Evolutionary conservation across 2,888 invertebrate species (phyloP).

Genomic region (Caenorhabditis imperialis): DNA sequence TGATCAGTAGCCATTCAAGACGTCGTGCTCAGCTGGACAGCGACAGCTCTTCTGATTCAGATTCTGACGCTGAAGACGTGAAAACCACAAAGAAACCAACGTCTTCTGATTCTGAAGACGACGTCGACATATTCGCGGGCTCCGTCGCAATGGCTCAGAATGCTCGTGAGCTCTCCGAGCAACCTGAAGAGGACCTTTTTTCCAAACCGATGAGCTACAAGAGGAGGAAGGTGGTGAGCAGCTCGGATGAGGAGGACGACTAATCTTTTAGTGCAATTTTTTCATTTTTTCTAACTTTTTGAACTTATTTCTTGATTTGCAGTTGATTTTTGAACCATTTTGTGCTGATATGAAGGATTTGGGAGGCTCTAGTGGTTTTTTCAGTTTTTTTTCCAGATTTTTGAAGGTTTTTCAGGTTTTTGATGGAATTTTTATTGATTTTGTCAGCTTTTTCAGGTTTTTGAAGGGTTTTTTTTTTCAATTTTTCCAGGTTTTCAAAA

Average conservation of each 20-base stretch:
- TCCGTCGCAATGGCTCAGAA: slow-evolving; percentile 19
- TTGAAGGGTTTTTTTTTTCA: no score
- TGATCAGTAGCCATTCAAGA: slow-evolving; percentile 24
- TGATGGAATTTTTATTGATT: no score
- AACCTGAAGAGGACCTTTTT: slow-evolving; percentile 44
- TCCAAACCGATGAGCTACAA: slow-evolving; percentile 28
- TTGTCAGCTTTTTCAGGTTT: no score
- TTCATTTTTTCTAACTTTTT: no score
- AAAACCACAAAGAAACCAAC: slow-evolving; percentile 1
- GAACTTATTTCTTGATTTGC: not conserved
- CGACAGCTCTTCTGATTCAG: slow-evolving; percentile 25
- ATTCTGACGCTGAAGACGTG: slow-evolving; percentile 22
- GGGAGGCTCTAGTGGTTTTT: no score
- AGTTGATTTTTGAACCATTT: not conserved
- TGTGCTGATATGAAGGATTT: not conserved
- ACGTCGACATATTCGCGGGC: not conserved
- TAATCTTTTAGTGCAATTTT: slow-evolving; percentile 5
- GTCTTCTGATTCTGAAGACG: slow-evolving; percentile 14
- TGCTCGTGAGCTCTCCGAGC: slow-evolving; percentile 33
- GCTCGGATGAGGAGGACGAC: slow-evolving; percentile 24
- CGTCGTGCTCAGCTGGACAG: slow-evolving; percentile 34
- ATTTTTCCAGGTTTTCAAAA: no score
- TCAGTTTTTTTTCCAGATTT: no score
- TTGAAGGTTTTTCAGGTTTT: no score
- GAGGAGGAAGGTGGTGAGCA: slow-evolving; percentile 20